These are phyloP conservation scores for Epistrophella euchroma DNA, from an alignment of 2,888 invertebrate genomes.

Conservation along the genomic window DNA sequence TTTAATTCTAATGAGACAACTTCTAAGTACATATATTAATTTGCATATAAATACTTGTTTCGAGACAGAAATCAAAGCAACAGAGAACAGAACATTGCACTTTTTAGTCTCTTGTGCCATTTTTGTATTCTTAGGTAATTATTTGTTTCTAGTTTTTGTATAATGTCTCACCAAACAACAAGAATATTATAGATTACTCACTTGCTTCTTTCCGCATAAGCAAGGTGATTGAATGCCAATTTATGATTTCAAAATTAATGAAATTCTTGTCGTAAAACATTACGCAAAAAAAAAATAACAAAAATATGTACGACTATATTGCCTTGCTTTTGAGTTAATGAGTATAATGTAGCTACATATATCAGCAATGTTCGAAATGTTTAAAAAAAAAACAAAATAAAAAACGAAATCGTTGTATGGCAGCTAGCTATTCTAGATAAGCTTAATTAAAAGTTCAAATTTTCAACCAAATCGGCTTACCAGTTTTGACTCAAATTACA, in stretches of 20 bases:
- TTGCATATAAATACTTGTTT: conserved; percentile 50
- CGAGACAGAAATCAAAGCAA: conserved; percentile 35
- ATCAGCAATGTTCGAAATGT: too few species aligned
- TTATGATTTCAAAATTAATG: neutral
- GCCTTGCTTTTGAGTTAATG: too few species aligned
- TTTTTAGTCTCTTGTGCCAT: conserved; percentile 18
- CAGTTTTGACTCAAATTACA: too few species aligned
- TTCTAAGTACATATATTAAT: conserved; percentile 4
- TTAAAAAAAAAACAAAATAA: too few species aligned
- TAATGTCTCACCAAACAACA: neutral
- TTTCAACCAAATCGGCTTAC: too few species aligned
- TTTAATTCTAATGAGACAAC: conserved; percentile 61
- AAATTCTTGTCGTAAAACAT: too few species aligned
- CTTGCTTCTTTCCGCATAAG: neutral
- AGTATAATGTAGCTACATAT: too few species aligned
- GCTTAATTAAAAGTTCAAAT: too few species aligned
- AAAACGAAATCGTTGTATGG: too few species aligned
- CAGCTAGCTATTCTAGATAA: too few species aligned
- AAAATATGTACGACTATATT: too few species aligned
- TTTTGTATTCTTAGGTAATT: neutral
- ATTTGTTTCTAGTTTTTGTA: neutral
- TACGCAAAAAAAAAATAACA: too few species aligned
- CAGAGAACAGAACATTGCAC: conserved; percentile 48
- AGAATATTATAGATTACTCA: neutral
- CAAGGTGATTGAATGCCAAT: neutral